Base-by-base conservation (phyloP, 2,113 vertebrate genomes). In the Aegithalos caudatus region DNA sequence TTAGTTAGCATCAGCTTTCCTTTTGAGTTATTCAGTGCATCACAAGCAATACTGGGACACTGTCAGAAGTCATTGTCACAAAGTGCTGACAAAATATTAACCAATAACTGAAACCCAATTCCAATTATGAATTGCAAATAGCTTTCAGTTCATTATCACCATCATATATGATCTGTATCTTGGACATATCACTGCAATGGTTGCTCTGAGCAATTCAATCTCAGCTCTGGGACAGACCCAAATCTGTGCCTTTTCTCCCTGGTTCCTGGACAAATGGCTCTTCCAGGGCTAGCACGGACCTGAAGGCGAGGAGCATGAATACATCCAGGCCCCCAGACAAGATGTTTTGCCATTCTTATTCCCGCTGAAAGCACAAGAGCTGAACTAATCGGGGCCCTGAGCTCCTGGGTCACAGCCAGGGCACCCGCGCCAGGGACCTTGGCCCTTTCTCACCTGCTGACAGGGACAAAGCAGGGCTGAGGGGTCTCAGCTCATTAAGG, bases 381-480 rank as follows among this genome's bases (percentile, higher is more conserved):
- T 88, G 86, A 96, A 96, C 92, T 95, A 96, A 96, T 93, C 45
- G 0, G 79, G 51, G 80, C 94, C 70, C 77, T 2, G 4, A 85
- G 91, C 73, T 86, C 67, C 80, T 60, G 61, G 93, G 95, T 96
- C 94, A 91, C 37, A 89, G 94, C 58, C 76, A 97, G 96, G 96
- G 90, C 94, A 96, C 50, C 50, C 33, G 3, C 23, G 2, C 80
- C 11, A 11, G n/a, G 76, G 77, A 95, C 91, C 77, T 45, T 40
- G 2, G 73, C 77, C 69, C 92, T 62, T 58, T 92, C 86, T 96
- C 93, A 97, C 91, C 92, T 95, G 94, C 95, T 91, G 81, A 40
- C 87, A 51, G 12, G 61, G 64, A 90, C 95, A 96, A 96, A 89
- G 87, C 86, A 54, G 33, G 35, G 50, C 79, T 35, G 29, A 95